Evolutionary conservation across 2,888 invertebrate genomes (phyloP), one percentile per base, ranked within the genome.

Genomic region (Dryomyza anilis): DNA sequence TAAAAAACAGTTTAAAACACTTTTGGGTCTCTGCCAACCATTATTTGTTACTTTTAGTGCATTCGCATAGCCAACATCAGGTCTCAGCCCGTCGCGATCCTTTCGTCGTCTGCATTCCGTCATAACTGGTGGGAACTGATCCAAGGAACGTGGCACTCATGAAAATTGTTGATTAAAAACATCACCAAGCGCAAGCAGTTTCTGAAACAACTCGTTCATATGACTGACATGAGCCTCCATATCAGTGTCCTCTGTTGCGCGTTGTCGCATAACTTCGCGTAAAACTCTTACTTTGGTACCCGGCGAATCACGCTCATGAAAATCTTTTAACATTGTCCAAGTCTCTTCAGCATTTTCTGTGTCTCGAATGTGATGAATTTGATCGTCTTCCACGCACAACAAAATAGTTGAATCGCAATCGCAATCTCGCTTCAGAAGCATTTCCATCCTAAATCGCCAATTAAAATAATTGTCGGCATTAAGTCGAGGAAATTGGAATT

Each of bases 301-400:
- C 7, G 61, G 39, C 23, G 64, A 53, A 30, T 55, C 45, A 30
- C 65, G 66, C 23, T 68, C 59, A 25, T 66, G 60, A 43, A 56
- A 63, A 14, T 65, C 52, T 33, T 63, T 64, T 29, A 68, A 33
- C 21, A 48, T 53, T 1, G 50, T 30, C 68, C 68, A 68, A 55
- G 64, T 29, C 25, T 56, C 39, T 21, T 56, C 55, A 48, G 68
- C 66, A 12, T 52, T 65, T 12, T 66, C 50, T 16, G 66, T 65
- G 23, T 63, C 52, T 52, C 23, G n/a, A n/a, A n/a, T n/a, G n/a
- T n/a, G n/a, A n/a, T n/a, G 30, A 12, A 68, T 19, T 62, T 68
- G 68, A 52, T 66, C 61, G 23, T 66, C 66, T 36, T 68, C 68
- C 10, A 66, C 55, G 5, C 39, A 39, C 4, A 66, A 36, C 6